phyloP scores from a whole-genome alignment of 2,113 vertebrate species.

The Carassius gibelio region DNA sequence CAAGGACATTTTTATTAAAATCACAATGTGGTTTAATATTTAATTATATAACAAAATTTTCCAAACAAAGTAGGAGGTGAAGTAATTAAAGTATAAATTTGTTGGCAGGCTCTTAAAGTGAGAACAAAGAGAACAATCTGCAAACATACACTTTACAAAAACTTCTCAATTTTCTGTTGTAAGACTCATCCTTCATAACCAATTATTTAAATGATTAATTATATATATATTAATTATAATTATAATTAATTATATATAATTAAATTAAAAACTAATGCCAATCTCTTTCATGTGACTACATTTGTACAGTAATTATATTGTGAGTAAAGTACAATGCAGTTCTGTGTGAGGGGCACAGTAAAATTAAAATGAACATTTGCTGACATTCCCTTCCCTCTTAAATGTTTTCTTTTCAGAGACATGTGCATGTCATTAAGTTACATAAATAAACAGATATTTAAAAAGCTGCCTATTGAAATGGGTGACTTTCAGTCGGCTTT shows the following conservation, averaged over 20 bases:
- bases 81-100: background rate
- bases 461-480: slow-evolving; percentile 22
- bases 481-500: slow-evolving; percentile 5
- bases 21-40: slow-evolving; percentile 8
- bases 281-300: background rate
- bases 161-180: background rate
- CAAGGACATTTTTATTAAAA: background rate
- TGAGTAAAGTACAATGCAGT: background rate
- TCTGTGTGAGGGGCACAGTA: background rate
- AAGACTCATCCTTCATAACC: background rate
- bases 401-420: background rate
- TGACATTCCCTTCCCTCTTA: background rate
- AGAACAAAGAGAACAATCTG: background rate
- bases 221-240: too few species aligned
- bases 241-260: too few species aligned
- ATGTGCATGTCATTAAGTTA: slow-evolving; percentile 20
- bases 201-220: background rate
- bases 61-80: background rate
- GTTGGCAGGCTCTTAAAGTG: background rate
- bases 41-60: background rate
- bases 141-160: too few species aligned
- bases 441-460: slow-evolving; percentile 35
- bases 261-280: background rate
- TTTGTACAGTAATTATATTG: background rate
- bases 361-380: background rate